phyloP scores from a whole-genome alignment of 2,888 invertebrate genomes.

The Cephus pulcher region DNA sequence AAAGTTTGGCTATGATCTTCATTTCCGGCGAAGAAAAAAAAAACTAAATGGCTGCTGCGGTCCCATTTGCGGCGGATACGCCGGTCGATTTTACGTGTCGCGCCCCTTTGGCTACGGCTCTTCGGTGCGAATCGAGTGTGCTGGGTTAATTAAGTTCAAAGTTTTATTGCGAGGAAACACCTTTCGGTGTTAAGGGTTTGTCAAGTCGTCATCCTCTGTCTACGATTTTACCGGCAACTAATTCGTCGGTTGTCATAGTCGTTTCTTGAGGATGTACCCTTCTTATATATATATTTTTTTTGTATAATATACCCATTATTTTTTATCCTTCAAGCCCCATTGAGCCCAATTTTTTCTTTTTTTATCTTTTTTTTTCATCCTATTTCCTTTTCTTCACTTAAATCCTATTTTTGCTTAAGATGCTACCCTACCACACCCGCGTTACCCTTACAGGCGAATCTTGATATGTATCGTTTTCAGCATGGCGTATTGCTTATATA shows the following conservation, averaged over 20 bases:
- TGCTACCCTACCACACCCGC: constrained; percentile 8
- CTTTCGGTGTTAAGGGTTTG: not conserved
- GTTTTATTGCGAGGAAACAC: not conserved
- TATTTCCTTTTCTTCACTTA: not conserved
- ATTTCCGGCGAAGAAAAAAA: not conserved
- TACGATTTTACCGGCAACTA: not conserved
- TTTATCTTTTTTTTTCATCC: not conserved
- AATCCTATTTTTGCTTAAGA: not conserved
- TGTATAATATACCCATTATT: not conserved
- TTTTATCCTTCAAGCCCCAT: not conserved
- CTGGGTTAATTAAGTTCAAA: not conserved
- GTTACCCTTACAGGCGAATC: constrained; percentile 49
- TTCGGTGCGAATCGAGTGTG: not conserved
- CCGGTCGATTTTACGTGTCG: not conserved
- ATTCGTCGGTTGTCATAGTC: not conserved
- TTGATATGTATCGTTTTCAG: constrained; percentile 57
- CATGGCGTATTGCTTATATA: constrained; percentile 22
- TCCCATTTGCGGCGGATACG: not conserved
- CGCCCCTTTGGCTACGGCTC: not conserved
- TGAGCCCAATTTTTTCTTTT: not conserved
- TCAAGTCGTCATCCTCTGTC: not conserved
- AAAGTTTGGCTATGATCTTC: not conserved
- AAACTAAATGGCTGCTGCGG: not conserved
- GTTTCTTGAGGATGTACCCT: not conserved
- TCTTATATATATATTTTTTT: not conserved